These are phyloP conservation scores for Stenichneumon culpator DNA, from an alignment of 2,888 invertebrate species.

Conservation along the genomic window DNA sequence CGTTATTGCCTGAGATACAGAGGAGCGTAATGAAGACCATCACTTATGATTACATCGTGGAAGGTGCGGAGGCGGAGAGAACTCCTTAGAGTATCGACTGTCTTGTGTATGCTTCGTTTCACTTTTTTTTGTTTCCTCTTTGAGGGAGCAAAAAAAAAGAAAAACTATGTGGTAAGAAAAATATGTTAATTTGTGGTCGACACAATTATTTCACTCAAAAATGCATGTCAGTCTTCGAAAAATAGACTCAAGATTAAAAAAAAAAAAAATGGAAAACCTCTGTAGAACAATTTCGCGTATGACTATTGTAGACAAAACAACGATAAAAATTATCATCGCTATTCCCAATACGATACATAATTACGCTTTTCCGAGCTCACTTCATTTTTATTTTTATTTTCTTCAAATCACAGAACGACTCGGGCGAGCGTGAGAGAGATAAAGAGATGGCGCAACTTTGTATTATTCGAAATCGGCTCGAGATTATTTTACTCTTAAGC, in stretches of 20 bases:
- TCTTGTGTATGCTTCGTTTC: constrained; percentile 3
- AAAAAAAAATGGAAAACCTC: background rate
- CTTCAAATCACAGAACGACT: background rate
- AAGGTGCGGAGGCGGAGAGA: constrained; percentile 32
- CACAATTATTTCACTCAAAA: background rate
- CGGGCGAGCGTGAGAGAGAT: background rate
- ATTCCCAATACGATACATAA: constrained; percentile 11
- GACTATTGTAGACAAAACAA: background rate
- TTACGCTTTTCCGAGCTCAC: background rate
- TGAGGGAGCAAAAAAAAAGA: background rate
- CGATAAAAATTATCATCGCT: background rate
- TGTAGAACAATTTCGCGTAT: background rate
- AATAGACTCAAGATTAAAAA: too few species aligned
- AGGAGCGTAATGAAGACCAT: constrained; percentile 69
- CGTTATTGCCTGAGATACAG: constrained; percentile 69
- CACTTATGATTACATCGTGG: constrained; percentile 72
- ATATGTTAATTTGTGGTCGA: background rate
- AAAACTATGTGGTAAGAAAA: background rate
- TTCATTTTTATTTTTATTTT: background rate
- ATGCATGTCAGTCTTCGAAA: too few species aligned
- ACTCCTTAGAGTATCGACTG: constrained; percentile 45
- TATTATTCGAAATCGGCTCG: constrained; percentile 36
- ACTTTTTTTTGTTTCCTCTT: constrained; percentile 10
- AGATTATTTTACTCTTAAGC: constrained; percentile 24
- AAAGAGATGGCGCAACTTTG: constrained; percentile 1